Base-by-base conservation (phyloP, 2,113 vertebrate species). In the Bos taurus region DNA sequence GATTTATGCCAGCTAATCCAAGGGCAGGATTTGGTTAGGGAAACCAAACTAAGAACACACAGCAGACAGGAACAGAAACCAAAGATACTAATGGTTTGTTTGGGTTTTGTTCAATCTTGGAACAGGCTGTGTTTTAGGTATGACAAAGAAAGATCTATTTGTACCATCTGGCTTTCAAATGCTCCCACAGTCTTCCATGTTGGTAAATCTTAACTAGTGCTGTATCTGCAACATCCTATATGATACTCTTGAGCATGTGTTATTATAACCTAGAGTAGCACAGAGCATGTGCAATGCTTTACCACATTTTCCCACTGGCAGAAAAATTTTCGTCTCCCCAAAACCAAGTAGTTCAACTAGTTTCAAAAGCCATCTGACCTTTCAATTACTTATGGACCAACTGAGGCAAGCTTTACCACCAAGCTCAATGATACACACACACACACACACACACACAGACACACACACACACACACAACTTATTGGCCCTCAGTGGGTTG, bases 81-180 rank as follows among this genome's bases (percentile, higher is more conserved):
- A 95, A 96, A 74, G 67, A 89, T 71, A 83, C 59, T 88, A 96
- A 98, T 95, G 54, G 59, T 91, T 97, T 97, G 80, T 96, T 97
- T 98, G 94, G 91, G 59, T 97, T 97, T 96, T 96, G 48, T 96
- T 91, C 74, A 91, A 7, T 95, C 36, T 97, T 94, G 85, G 88
- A 95, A 97, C 84, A 98, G 84, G 21, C 84, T 96, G 77, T 97
- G 83, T 97, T 97, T 98, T 95, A 92, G 88, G 33, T 74, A 96
- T 52, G 88, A 92, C 57, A 97, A 97, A 97, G 87, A 97, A 97
- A 96, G 85, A 16, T 94, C 80, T 95, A 95, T 96, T 97, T 97
- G 85, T 96, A 95, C 91, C 96, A 98, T 96, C 88, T 98, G 96
- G 77, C 40, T 97, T 95, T 88, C 64, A 96, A 88, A 97, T 88